phyloP scores from a whole-genome alignment of 2,797 vertebrate genomes.

The Anguilla anguilla region DNA sequence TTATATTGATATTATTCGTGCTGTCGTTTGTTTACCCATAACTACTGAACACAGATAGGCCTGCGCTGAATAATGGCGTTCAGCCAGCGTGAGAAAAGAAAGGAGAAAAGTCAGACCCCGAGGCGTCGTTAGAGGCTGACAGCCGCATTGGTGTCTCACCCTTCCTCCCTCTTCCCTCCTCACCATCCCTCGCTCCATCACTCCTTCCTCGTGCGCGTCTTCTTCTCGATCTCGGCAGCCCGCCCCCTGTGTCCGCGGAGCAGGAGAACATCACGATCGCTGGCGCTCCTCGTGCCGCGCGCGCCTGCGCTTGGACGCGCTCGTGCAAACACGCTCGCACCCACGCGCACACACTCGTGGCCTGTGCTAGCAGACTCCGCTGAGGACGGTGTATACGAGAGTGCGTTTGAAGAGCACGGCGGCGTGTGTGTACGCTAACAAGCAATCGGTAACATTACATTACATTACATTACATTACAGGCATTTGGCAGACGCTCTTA shows the following conservation, averaged over 20 bases:
- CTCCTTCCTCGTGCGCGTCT: neutral
- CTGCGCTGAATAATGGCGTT: neutral
- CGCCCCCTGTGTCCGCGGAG: neutral
- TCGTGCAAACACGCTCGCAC: neutral
- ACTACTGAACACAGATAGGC: too few species aligned
- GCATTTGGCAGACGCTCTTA: too few species aligned
- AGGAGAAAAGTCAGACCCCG: neutral
- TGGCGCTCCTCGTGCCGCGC: too few species aligned
- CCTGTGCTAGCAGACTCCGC: too few species aligned
- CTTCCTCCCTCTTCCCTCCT: neutral
- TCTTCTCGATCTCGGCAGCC: neutral
- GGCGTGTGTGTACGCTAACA: neutral
- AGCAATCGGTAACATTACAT: neutral
- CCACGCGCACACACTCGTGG: neutral
- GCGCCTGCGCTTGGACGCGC: neutral
- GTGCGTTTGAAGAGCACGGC: too few species aligned
- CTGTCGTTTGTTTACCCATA: too few species aligned
- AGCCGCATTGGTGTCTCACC: neutral
- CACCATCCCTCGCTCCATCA: neutral
- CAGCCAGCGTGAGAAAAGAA: neutral
- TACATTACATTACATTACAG: too few species aligned
- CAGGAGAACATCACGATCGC: neutral
- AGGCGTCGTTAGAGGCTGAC: neutral
- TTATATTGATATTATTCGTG: too few species aligned
- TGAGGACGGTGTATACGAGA: too few species aligned